Evolutionary conservation across 2,797 vertebrate species (phyloP).

Genomic region (Galaxias olidus): DNA sequence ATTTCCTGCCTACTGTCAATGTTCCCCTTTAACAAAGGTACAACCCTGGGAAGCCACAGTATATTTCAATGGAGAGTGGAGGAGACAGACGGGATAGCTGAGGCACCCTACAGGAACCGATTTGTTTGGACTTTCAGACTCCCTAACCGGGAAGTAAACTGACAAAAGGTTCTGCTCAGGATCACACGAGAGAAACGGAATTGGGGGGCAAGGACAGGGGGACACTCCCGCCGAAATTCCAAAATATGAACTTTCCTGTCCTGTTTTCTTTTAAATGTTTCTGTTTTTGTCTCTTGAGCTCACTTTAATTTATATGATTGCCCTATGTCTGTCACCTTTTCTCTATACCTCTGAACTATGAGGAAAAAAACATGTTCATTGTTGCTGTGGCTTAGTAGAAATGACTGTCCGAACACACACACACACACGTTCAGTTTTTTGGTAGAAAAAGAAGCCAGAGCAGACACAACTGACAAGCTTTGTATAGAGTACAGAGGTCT

Average conservation of each 20-base stretch:
- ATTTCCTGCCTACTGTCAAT: too few relatives aligned
- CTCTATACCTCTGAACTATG: conserved; percentile 51
- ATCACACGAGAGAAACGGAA: conserved; percentile 72
- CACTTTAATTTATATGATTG: too few relatives aligned
- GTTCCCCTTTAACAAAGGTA: too few relatives aligned
- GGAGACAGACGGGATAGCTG: conserved; percentile 62
- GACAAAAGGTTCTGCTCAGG: conserved; percentile 79
- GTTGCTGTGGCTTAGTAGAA: conserved; percentile 70
- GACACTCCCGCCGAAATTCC: too few relatives aligned
- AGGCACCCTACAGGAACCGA: conserved; percentile 73
- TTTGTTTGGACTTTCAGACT: conserved; percentile 87
- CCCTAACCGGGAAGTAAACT: conserved; percentile 78
- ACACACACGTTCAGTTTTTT: neutral
- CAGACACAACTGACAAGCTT: conserved; percentile 61
- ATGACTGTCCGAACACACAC: conserved; percentile 58
- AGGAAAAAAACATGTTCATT: conserved; percentile 67
- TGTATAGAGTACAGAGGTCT: conserved; percentile 56
- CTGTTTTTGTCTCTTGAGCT: too few relatives aligned
- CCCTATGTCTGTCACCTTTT: conserved; percentile 23
- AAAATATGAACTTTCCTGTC: too few relatives aligned
- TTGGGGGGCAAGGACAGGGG: too few relatives aligned
- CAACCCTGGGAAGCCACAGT: too few relatives aligned
- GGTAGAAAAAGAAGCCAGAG: conserved; percentile 57
- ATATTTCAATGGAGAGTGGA: conserved; percentile 62
- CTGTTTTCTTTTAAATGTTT: too few relatives aligned